Conservation (phyloP, 1,140 invertebrate species). For the Scaptomyza graminum region DNA sequence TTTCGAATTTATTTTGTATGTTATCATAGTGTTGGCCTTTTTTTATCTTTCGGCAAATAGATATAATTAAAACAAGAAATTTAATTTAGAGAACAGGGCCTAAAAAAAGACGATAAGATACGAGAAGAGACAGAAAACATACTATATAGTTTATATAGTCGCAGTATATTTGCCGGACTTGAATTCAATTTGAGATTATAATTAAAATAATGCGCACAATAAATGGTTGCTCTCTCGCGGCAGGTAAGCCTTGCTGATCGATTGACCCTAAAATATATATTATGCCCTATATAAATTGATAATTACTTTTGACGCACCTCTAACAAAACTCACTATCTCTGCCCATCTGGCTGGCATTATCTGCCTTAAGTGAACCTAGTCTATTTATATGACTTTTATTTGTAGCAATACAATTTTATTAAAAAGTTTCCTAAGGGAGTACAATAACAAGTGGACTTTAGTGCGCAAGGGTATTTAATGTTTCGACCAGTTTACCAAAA, state of each 20-base stretch:
- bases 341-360: conserved; percentile 24
- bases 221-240: conserved; percentile 4
- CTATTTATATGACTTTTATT: conserved; percentile 19
- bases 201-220: conserved; percentile 38
- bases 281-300: conserved; percentile 7
- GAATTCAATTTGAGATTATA: conserved; percentile 17
- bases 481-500: too few species aligned
- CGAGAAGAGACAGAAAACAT: conserved; percentile 25
- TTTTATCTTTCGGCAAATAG: conserved; percentile 45
- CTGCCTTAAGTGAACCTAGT: conserved; percentile 11
- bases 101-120: conserved; percentile 52
- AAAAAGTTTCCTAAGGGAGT: not conserved
- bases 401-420: not conserved
- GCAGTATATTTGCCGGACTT: conserved; percentile 1
- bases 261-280: conserved; percentile 7
- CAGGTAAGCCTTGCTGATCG: conserved; percentile 25
- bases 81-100: conserved; percentile 60
- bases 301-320: not conserved
- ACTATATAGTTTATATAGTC: conserved; percentile 4
- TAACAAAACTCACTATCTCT: conserved; percentile 11
- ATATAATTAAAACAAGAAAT: conserved; percentile 49
- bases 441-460: not conserved
- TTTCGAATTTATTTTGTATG: conserved; percentile 5
- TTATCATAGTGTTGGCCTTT: conserved; percentile 18
- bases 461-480: not conserved